Conservation (phyloP, 2,888 invertebrate species). For the Steinernema carpocapsae region DNA sequence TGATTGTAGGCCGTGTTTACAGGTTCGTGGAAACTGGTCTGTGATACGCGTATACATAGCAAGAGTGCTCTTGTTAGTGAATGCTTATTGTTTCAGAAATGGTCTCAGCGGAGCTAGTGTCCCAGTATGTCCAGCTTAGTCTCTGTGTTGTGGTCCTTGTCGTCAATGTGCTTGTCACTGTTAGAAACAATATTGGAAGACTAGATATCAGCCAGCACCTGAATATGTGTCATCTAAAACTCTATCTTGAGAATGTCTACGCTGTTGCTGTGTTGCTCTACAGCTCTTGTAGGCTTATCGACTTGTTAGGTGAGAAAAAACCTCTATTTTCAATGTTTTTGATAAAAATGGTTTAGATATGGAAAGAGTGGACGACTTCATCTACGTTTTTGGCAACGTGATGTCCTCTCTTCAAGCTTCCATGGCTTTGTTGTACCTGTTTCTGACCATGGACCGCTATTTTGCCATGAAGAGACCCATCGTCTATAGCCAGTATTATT, state of each 20-base stretch:
- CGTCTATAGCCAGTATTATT: constrained; percentile 23
- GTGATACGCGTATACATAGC: too few species aligned
- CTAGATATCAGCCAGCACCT: constrained; percentile 23
- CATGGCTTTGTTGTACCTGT: constrained; percentile 7
- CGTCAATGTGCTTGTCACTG: background rate
- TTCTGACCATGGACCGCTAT: constrained; percentile 1
- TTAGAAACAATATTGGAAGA: background rate
- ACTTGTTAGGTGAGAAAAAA: background rate
- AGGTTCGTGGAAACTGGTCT: too few species aligned
- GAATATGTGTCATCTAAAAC: background rate
- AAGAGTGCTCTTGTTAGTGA: too few species aligned
- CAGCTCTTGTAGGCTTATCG: background rate
- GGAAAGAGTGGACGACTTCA: background rate
- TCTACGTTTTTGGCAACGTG: background rate
- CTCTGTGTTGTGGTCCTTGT: background rate
- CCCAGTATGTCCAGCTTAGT: background rate
- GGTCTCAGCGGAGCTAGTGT: too few species aligned
- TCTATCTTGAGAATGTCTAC: constrained; percentile 2
- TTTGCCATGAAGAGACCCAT: constrained; percentile 30
- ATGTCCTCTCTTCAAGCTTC: background rate
- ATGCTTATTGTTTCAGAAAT: too few species aligned
- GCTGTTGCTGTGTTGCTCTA: background rate
- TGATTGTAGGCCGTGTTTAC: too few species aligned
- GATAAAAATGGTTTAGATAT: background rate
- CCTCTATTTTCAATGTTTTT: background rate